A percentile compares a stretch with the other conserved stretches of the same genome.
These are phyloP conservation scores for Corythaeola cristata DNA, from an alignment of 2,113 vertebrate genomes.

Conservation along the genomic window DNA sequence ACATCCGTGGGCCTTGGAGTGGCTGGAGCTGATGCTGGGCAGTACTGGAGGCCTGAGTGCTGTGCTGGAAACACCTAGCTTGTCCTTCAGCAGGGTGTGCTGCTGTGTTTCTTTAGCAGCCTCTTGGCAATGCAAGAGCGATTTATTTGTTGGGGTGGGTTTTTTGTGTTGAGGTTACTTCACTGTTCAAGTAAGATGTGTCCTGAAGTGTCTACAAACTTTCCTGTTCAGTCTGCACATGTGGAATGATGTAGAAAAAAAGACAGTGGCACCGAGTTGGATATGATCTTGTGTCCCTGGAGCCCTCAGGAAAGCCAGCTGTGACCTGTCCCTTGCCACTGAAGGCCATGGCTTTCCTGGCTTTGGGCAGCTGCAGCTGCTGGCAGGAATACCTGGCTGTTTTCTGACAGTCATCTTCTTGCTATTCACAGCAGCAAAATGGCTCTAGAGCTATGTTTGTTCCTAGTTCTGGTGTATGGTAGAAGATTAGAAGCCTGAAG, in stretches of 20 bases:
- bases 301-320: not conserved
- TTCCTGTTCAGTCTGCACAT: not conserved
- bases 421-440: not conserved
- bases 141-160: no score
- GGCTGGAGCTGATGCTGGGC: not conserved
- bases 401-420: not conserved
- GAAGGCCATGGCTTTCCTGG: accelerated
- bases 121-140: not conserved
- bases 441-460: not conserved
- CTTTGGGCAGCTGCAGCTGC: not conserved
- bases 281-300: not conserved
- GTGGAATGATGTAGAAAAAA: accelerated
- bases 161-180: not conserved
- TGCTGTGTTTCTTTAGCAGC: not conserved
- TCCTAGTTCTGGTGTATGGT: accelerated
- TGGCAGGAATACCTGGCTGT: not conserved
- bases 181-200: no score
- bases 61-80: not conserved
- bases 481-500: not conserved
- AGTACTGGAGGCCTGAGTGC: not conserved
- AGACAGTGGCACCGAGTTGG: not conserved
- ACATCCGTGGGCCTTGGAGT: accelerated
- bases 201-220: not conserved
- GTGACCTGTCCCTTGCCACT: not conserved
- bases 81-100: not conserved